phyloP scores from a whole-genome alignment of 2,113 vertebrate species.

The Gopherus flavomarginatus region DNA sequence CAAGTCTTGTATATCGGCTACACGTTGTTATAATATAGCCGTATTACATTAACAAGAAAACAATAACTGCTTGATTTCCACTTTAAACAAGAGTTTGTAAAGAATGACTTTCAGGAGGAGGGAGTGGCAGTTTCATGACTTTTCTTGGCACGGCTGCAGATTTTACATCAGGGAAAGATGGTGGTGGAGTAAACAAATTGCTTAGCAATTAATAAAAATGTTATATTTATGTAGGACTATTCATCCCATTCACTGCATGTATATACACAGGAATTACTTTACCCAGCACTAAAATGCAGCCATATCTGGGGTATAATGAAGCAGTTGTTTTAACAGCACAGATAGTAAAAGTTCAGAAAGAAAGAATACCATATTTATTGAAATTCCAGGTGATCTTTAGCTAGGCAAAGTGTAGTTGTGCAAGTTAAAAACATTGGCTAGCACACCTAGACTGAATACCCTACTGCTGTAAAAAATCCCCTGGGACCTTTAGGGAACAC shows the following conservation, averaged over 20 bases:
- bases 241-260: not conserved
- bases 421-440: not conserved
- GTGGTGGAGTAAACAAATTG: conserved; percentile 58
- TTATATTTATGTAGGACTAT: not conserved
- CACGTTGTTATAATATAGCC: conserved; percentile 64
- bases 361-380: not conserved
- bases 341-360: not conserved
- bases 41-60: conserved; percentile 51
- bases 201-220: conserved; percentile 61
- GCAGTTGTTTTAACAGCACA: not conserved
- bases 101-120: conserved; percentile 59
- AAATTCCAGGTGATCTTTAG: not conserved
- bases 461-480: not conserved
- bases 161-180: conserved; percentile 62
- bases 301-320: not conserved
- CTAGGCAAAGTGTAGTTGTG: not conserved
- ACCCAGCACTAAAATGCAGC: not conserved
- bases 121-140: conserved; percentile 58
- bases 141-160: conserved; percentile 28
- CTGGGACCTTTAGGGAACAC: not conserved
- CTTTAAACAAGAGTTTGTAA: conserved; percentile 50
- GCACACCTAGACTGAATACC: not conserved
- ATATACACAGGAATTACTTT: not conserved
- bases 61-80: conserved; percentile 56
- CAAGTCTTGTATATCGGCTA: conserved; percentile 58